Conservation (phyloP, 2,113 vertebrate genomes). For the Tautogolabrus adspersus region DNA sequence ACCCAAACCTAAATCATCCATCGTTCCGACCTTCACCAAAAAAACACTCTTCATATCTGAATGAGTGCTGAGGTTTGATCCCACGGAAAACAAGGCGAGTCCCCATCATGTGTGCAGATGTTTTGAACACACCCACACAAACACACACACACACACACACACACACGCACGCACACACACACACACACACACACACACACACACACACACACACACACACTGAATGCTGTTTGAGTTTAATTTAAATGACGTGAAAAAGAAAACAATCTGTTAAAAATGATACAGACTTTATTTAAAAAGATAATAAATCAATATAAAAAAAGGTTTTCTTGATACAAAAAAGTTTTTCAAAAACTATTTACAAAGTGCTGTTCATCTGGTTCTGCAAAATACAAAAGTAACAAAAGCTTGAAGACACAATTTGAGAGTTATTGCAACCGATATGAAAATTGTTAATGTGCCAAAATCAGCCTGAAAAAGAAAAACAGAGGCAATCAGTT, state of each 20-base stretch:
- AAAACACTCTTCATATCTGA: no score
- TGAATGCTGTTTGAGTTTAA: background rate
- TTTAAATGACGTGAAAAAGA: background rate
- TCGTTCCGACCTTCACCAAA: no score
- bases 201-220: conserved; percentile 3
- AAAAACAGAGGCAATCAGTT: no score
- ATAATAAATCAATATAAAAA: conserved; percentile 1
- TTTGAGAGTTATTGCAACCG: no score
- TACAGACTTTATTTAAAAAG: conserved; percentile 57
- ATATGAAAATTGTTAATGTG: no score
- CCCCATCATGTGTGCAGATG: conserved; percentile 16
- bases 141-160: no score
- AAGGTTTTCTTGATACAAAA: conserved; percentile 33
- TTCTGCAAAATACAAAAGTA: conserved; percentile 11
- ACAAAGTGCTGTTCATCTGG: conserved; percentile 74
- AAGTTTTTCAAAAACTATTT: conserved; percentile 57
- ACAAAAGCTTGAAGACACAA: background rate
- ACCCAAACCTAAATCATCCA: no score
- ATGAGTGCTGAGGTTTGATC: no score
- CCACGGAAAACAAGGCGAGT: background rate
- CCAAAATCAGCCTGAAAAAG: no score
- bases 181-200: background rate
- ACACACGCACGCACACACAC: background rate
- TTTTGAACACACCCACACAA: no score
- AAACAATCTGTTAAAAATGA: conserved; percentile 6